Evolutionary conservation across 2,888 invertebrate genomes (phyloP).

Genomic region (Amaurobius ferox): DNA sequence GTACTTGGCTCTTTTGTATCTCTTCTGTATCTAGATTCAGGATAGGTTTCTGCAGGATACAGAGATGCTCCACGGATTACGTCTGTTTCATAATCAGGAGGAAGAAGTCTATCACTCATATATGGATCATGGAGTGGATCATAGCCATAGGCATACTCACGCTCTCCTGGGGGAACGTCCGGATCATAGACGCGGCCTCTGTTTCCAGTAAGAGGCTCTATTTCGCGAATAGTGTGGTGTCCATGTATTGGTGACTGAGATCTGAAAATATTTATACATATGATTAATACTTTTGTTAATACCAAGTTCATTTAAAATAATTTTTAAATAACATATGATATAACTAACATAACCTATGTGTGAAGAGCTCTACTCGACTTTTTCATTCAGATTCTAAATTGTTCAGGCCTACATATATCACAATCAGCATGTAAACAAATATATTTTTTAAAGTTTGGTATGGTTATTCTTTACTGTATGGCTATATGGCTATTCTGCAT

Average conservation of each 20-base stretch:
- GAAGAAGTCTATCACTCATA: conserved; percentile 53
- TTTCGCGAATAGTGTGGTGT: conserved; percentile 54
- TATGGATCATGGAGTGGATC: conserved; percentile 59
- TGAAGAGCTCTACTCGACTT: too few relatives aligned
- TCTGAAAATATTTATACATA: too few relatives aligned
- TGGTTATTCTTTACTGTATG: too few relatives aligned
- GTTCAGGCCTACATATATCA: too few relatives aligned
- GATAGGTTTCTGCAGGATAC: conserved; percentile 59
- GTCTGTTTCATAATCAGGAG: conserved; percentile 62
- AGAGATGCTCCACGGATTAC: conserved; percentile 37
- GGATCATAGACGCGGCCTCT: conserved; percentile 58
- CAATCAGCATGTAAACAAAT: too few relatives aligned
- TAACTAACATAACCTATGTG: too few relatives aligned
- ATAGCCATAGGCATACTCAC: conserved; percentile 65
- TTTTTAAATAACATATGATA: too few relatives aligned
- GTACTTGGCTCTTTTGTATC: conserved; percentile 38
- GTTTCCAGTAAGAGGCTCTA: conserved; percentile 41
- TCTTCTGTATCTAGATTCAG: conserved; percentile 60
- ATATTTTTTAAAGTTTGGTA: too few relatives aligned
- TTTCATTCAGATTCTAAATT: too few relatives aligned
- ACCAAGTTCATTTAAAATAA: too few relatives aligned
- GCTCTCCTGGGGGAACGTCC: conserved; percentile 54
- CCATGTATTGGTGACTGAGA: conserved; percentile 61
- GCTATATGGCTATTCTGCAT: too few relatives aligned
- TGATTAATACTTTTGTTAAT: too few relatives aligned